These are phyloP conservation scores for Cryptophagus acutangulus DNA, from an alignment of 2,888 invertebrate species.

Conservation along the genomic window DNA sequence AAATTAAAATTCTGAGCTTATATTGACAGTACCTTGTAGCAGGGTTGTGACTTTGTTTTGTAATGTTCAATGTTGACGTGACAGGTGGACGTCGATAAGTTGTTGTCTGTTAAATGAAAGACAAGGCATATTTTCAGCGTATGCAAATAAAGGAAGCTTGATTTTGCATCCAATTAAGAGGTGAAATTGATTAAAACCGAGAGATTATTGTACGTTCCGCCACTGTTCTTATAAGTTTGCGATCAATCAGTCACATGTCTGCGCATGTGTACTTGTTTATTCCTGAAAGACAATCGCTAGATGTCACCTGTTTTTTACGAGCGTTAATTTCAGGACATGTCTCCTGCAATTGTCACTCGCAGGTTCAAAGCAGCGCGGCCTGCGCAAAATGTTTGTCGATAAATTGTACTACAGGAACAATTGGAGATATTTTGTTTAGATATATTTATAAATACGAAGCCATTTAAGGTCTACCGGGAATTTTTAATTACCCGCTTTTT, in stretches of 20 bases:
- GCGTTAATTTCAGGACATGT: constrained; percentile 40
- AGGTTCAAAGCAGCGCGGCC: constrained; percentile 20
- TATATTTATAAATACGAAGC: too few species aligned
- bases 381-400: constrained; percentile 1
- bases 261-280: constrained; percentile 33
- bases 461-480: constrained; percentile 33
- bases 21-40: too few species aligned
- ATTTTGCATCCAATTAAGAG: too few species aligned
- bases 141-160: too few species aligned
- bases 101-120: too few species aligned
- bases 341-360: constrained; percentile 41
- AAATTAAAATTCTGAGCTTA: too few species aligned
- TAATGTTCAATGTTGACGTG: too few species aligned
- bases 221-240: too few species aligned
- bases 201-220: too few species aligned
- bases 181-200: too few species aligned
- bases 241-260: constrained; percentile 39
- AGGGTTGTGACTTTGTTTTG: not conserved
- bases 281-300: constrained; percentile 36
- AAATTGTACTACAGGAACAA: constrained; percentile 5
- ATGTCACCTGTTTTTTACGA: constrained; percentile 41
- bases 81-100: too few species aligned
- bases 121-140: too few species aligned
- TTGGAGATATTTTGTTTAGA: constrained; percentile 8
- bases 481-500: constrained; percentile 32